Evolutionary conservation across 2,113 vertebrate genomes (phyloP), one percentile per base, ranked within the genome.

Genomic region (Otolemur garnettii): DNA sequence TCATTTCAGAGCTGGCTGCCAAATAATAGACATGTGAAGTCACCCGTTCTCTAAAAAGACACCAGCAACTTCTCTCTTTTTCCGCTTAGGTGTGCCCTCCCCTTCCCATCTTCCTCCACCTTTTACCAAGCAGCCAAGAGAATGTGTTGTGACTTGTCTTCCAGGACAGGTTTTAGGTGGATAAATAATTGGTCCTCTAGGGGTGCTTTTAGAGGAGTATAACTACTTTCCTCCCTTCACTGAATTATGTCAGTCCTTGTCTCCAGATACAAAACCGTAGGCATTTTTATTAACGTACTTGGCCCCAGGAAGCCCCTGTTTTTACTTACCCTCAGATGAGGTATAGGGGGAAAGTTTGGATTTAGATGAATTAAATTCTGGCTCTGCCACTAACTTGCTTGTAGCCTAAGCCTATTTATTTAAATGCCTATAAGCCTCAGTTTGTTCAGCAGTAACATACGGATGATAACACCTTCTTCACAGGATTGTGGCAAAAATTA

Each of bases 181-280:
- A 87, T 55, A 68, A 93, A 79, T 96, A 93, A 86, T 94, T 82
- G 79, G 64, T 60, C 90, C 83, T 79, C 38, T 66, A 64, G 21
- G 57, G 13, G 0, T 94, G n/a, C 18, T 80, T 68, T 50, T 11
- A n/a, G 71, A 95, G 87, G 45, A 60, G 60, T 83, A 13, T 45
- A 72, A 72, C 53, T 87, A 68, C 11, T 88, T 26, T 64, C 72
- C 28, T 71, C 30, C 38, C 68, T 74, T 92, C 62, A 38, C 33
- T 62, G 68, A 85, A 74, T 87, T 28, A 15, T 91, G 50, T 15
- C 60, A 87, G 64, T 69, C 64, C 57, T 92, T 96, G 68, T 2
- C 53, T 13, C 59, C 57, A 38, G 62, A 68, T 64, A 87, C 28
- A n/a, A 95, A 92, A 87, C 17, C n/a, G 50, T 62, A 81, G 28